Evolutionary conservation across 2,888 invertebrate species (phyloP), one percentile per base, ranked within the genome.

Genomic region (Syrphus vitripennis): DNA sequence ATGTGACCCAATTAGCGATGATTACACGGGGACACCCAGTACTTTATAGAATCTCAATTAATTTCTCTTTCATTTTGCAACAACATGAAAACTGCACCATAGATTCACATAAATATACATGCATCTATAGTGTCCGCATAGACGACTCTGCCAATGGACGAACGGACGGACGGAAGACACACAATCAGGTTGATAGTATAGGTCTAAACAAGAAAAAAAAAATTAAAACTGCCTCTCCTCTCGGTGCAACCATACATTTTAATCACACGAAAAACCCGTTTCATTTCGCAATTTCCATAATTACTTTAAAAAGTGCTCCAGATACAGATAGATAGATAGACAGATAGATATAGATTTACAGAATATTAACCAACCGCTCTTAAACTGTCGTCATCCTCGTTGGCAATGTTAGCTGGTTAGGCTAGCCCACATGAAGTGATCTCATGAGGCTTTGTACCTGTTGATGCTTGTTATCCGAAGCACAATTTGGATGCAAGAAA

Each of bases 221-320:
- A 31, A 45, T n/a, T n/a, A 59, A 34, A 37, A 78, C 69, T 83
- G 83, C 74, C 72, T 77, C 70, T 50, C 55, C 45, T 53, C 48
- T 55, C 65, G 55, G 53, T 69, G 77, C 50, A 83, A 31, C 77
- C 78, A 83, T 76, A 81, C 72, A 78, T 77, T 86, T 86, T 82
- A 86, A 86, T 86, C 86, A 78, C 87, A 83, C 75, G 79, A 79
- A 70, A 83, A 87, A 87, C 87, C 40, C 57, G 87, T 87, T 87
- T 83, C 57, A 83, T 87, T 87, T 78, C 78, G 87, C 87, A 87
- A 87, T 87, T 87, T 87, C 87, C 87, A 87, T 87, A 87, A 87
- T 87, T 83, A 87, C 83, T 87, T 87, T 87, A 83, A 87, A 86
- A 87, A 87, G 87, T 87, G 87, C 87, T 87, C 87, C 79, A 87